Percentiles rank a stretch among this genome's conserved stretches.
These are phyloP conservation scores for Porphyrio hochstetteri DNA, from an alignment of 2,113 vertebrate species.

Conservation along the genomic window DNA sequence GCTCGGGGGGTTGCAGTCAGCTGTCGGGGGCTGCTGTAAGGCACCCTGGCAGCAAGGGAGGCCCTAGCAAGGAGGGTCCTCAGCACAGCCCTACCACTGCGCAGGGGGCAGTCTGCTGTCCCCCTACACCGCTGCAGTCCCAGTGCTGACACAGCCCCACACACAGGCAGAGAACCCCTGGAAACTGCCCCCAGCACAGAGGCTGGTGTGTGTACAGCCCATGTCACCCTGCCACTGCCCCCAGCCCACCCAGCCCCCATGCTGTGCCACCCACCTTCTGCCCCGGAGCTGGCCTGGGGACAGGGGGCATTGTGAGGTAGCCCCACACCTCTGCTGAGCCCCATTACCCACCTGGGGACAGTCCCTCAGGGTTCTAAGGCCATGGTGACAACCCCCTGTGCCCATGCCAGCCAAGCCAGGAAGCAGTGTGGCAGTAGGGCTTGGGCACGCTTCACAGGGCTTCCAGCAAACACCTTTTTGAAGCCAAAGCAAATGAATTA, in stretches of 20 bases:
- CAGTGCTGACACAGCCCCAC: background rate
- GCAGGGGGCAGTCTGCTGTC: background rate
- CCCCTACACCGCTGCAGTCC: background rate
- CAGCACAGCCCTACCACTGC: no score
- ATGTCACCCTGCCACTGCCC: background rate
- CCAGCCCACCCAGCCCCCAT: background rate
- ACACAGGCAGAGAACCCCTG: no score
- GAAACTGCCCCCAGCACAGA: no score
- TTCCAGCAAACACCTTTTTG: background rate
- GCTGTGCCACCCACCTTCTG: fast-evolving
- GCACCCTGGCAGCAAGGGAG: fast-evolving
- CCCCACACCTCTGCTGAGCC: fast-evolving
- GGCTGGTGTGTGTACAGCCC: no score
- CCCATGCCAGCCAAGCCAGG: background rate
- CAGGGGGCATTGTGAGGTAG: fast-evolving
- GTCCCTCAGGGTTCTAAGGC: fast-evolving
- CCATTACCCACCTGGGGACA: background rate
- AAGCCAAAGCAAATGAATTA: background rate
- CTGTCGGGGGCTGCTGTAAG: background rate
- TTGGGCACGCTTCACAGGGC: fast-evolving
- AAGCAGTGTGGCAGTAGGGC: background rate
- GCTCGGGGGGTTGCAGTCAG: fast-evolving
- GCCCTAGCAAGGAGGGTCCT: background rate
- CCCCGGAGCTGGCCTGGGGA: background rate
- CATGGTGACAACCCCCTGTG: background rate